Evolutionary conservation across 1,140 invertebrate genomes (phyloP), one percentile per base, ranked within the genome.

Genomic region (Drosophila virilis): DNA sequence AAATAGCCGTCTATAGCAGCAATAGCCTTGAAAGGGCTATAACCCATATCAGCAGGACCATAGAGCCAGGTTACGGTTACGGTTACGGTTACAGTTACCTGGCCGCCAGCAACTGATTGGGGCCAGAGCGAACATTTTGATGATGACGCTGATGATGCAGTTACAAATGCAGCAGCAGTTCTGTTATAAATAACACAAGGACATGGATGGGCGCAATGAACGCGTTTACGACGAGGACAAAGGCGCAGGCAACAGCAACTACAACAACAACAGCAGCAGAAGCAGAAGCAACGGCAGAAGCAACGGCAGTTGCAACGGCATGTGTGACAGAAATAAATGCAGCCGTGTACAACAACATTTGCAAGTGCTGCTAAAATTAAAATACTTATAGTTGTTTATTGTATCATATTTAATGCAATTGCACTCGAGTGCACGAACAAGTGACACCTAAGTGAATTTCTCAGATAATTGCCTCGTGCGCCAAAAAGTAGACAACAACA

Each of bases 181-280:
- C 54, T 59, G 80, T 62, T 86, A 88, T 79, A 89, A 88, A 88
- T 89, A 88, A 88, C 77, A 71, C 84, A 88, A 88, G 84, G 84
- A 89, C 84, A 80, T 83, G 73, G 75, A 77, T 69, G 78, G 75
- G 80, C 77, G 80, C 78, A 80, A 77, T 78, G 78, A 81, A 81
- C 78, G 66, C 80, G 76, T 68, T 61, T 37, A 35, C 61, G 68
- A 61, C 74, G 70, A 82, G 74, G 71, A 78, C 72, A 78, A 51
- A 72, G 55, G 65, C 77, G 66, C 77, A 33, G 38, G 32, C 57
- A 57, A 42, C 13, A 48, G 13, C 55, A 40, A 22, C 42, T 9
- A 80, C 61, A 74, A 28, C 22, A 22, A 22, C 22, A 72, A 73
- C 62, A 72, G 50, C 59, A 64, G n/a, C 48, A 12, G 6, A 1